Evolutionary conservation across 2,113 vertebrate genomes (phyloP).

Genomic region (Dicrurus megarhynchus): DNA sequence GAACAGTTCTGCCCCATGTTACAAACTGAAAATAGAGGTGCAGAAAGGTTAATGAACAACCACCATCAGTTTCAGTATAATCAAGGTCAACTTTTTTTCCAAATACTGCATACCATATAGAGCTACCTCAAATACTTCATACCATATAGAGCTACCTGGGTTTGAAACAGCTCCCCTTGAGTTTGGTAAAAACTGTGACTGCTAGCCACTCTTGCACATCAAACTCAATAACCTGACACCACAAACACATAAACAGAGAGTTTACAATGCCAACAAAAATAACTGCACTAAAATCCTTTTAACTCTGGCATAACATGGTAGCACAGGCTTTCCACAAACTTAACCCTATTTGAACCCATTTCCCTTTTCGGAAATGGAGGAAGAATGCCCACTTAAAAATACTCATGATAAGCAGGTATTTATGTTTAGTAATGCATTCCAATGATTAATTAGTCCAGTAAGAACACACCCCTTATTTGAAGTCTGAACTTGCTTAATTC

Average conservation of each 20-base stretch:
- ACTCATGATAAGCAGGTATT: not conserved
- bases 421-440: not conserved
- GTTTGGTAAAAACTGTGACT: not conserved
- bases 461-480: not conserved
- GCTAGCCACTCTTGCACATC: not conserved
- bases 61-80: not conserved
- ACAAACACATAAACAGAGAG: not conserved
- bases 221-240: not conserved
- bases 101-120: not conserved
- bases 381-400: not conserved
- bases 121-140: not conserved
- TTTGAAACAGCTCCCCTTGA: not conserved
- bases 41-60: not conserved
- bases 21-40: not conserved
- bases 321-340: not conserved
- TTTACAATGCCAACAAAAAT: not conserved
- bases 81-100: not conserved
- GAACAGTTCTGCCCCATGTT: not conserved
- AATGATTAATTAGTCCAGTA: not conserved
- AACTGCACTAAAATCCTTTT: not conserved
- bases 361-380: not conserved
- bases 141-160: not conserved
- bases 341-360: not conserved
- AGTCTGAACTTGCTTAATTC: not conserved
- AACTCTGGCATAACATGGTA: not conserved